These are phyloP conservation scores for Macrochelys suwanniensis DNA, from an alignment of 2,797 vertebrate species.

Conservation along the genomic window DNA sequence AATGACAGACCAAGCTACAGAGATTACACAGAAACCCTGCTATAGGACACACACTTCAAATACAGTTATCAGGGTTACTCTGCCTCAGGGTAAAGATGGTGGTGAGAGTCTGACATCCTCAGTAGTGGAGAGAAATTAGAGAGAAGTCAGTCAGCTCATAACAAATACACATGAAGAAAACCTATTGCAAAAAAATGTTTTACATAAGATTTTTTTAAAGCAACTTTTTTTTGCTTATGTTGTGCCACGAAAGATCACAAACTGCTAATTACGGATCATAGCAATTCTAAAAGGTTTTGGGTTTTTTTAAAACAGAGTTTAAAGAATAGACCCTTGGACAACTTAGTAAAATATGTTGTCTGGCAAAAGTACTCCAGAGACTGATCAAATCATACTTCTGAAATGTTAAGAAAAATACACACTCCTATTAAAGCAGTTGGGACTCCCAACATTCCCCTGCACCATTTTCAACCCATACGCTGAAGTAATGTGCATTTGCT, in stretches of 20 bases:
- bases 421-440: not conserved
- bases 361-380: not conserved
- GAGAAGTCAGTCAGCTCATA: not conserved
- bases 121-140: not conserved
- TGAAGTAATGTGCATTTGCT: not conserved
- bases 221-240: not conserved
- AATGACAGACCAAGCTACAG: not conserved
- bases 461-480: not conserved
- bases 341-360: not conserved
- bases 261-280: too few species aligned
- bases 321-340: not conserved
- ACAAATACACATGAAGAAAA: not conserved
- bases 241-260: not conserved
- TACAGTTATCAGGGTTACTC: not conserved
- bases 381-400: not conserved
- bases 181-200: fast-evolving
- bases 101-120: not conserved
- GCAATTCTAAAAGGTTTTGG: not conserved
- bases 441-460: not conserved
- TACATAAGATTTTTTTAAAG: not conserved
- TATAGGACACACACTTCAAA: not conserved
- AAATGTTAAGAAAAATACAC: not conserved
- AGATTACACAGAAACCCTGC: not conserved
- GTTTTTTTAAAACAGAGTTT: not conserved
- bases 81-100: not conserved